Evolutionary conservation across 2,797 vertebrate genomes (phyloP).

Genomic region (Podargus strigoides): DNA sequence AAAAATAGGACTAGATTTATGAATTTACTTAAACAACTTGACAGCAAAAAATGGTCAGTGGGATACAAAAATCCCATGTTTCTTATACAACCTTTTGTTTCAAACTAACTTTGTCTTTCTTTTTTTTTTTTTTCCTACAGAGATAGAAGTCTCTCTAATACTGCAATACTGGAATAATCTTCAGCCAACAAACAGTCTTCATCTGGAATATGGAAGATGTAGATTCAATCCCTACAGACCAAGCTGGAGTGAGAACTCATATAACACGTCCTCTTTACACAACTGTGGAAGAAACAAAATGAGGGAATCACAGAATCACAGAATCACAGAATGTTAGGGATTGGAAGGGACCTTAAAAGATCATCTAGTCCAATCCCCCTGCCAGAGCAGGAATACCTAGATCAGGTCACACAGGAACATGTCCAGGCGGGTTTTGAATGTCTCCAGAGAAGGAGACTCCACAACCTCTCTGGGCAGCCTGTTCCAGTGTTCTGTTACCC

Average conservation of each 20-base stretch:
- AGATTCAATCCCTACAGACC: background rate
- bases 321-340: no score
- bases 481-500: no score
- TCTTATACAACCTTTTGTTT: background rate
- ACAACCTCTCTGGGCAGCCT: no score
- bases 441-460: no score
- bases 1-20: slow-evolving; percentile 38
- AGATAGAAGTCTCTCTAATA: no score
- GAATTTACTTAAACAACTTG: slow-evolving; percentile 35
- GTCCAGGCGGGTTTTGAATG: no score
- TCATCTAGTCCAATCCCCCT: no score
- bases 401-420: no score
- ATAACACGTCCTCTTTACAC: background rate
- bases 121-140: no score
- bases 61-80: background rate
- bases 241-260: background rate
- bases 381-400: no score
- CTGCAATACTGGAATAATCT: background rate
- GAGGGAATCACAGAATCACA: no score
- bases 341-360: no score
- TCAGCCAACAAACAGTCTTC: background rate
- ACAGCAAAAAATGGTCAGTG: slow-evolving; percentile 49
- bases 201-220: background rate
- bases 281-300: background rate
- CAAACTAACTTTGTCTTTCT: background rate